Base-by-base conservation (phyloP, 2,113 vertebrate species). In the Prolemur simus region DNA sequence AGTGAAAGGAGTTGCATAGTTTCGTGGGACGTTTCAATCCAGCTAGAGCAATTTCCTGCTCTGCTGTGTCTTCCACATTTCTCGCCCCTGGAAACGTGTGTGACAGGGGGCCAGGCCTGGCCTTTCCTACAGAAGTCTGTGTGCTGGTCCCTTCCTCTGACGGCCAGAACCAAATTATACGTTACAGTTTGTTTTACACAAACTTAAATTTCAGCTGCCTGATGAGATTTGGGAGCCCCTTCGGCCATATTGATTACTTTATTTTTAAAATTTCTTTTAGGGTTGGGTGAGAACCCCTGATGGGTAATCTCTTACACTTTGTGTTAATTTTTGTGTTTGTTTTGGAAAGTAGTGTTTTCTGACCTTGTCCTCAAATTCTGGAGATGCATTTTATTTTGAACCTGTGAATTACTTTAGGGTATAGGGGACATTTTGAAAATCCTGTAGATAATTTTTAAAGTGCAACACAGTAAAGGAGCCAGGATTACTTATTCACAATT, bases 321-420 rank as follows among this genome's bases (percentile, higher is more conserved):
- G n/a, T 45, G 37, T 86, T 56, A 76, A 88, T 66, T 91, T 91
- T 82, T 34, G 32, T 32, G 32, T 71, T 56, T 6, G 6, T 76
- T 85, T 96, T 66, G 58, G 58, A 77, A 95, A 84, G 13, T 32
- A 47, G 20, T 87, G n/a, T 69, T n/a, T 77, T 94, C 9, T 80
- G 13, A 73, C 32, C 17, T 74, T 15, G 4, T n/a, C 69, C n/a
- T 93, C 37, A 91, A 73, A 78, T 81, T 85, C 58, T n/a, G 17
- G 45, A 68, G 45, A 13, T 73, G 23, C 11, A 34, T 20, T 76
- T 0, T 66, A n/a, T 77, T 93, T 93, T 58, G 47, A 89, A 18
- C 14, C 47, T 34, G 2, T 21, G 25, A 91, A 12, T 87, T 95
- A 66, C 25, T 45, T 66, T 58, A 45, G 25, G 49, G n/a, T 56